A percentile compares a stretch with the other conserved stretches of the same genome.
phyloP scores from a whole-genome alignment of 2,888 invertebrate genomes.

The Acleris emargana region DNA sequence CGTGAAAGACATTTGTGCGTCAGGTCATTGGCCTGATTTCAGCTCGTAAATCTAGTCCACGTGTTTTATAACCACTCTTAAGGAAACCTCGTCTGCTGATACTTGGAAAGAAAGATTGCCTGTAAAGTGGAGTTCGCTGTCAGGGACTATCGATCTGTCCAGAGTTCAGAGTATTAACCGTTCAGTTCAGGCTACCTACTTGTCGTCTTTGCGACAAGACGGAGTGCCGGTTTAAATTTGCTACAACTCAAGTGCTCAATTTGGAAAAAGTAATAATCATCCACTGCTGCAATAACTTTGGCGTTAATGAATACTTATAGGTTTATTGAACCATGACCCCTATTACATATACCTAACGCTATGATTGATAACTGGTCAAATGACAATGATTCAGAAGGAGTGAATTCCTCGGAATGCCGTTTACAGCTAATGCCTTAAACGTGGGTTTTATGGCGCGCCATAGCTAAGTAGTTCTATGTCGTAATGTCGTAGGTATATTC shows the following conservation, averaged over 20 bases:
- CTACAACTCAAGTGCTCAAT: no score
- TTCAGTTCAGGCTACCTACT: background rate
- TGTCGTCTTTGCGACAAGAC: background rate
- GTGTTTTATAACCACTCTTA: constrained; percentile 47
- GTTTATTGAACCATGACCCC: background rate
- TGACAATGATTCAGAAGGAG: constrained; percentile 52
- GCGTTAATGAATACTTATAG: no score
- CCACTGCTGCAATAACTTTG: no score
- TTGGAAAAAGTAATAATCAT: no score
- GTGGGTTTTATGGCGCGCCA: constrained; percentile 36
- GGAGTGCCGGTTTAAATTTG: no score
- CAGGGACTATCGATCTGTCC: background rate
- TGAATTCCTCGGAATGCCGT: constrained; percentile 57
- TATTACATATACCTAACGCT: background rate
- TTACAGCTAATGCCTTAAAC: constrained; percentile 39
- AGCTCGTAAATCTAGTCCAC: constrained; percentile 44
- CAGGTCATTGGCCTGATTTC: constrained; percentile 53
- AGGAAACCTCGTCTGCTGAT: constrained; percentile 47
- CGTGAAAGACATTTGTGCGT: constrained; percentile 13
- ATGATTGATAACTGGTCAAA: background rate
- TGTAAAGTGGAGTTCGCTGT: constrained; percentile 41
- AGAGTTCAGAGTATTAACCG: background rate
- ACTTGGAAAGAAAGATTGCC: constrained; percentile 46
- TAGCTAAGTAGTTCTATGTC: constrained; percentile 1
- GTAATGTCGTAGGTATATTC: background rate